Conservation (phyloP, 2,797 vertebrate genomes). For the Odontamblyopus lacepedii region DNA sequence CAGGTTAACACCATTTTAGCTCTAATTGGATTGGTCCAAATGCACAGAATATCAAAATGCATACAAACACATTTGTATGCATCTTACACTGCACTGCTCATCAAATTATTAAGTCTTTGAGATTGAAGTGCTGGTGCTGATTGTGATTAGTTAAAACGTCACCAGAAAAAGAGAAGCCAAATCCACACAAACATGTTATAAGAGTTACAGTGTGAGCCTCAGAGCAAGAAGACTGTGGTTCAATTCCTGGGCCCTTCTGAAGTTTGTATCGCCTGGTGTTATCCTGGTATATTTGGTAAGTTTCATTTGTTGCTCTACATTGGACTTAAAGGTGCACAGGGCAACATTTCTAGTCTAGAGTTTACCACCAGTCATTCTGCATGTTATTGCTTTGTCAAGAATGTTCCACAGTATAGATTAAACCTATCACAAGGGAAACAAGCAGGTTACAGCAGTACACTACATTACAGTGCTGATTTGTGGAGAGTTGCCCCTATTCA, state of each 20-base stretch:
- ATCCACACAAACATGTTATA: background rate
- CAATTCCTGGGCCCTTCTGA: background rate
- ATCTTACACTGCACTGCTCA: background rate
- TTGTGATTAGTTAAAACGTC: background rate
- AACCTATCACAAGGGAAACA: too few species aligned
- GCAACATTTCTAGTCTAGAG: too few species aligned
- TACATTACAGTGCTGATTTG: too few species aligned
- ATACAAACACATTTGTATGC: background rate
- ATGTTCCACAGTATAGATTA: too few species aligned
- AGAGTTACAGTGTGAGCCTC: background rate
- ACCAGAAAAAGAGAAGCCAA: background rate
- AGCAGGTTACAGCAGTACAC: too few species aligned
- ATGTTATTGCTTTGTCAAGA: too few species aligned
- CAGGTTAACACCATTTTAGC: background rate
- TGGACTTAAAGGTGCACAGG: too few species aligned
- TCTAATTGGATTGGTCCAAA: background rate
- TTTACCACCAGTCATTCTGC: too few species aligned
- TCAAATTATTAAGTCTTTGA: background rate
- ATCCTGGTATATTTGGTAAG: background rate
- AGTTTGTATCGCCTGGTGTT: background rate
- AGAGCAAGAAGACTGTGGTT: background rate
- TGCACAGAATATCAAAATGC: conserved; percentile 1
- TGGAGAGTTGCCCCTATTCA: too few species aligned
- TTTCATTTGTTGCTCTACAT: background rate
- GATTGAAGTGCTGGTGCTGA: background rate